Evolutionary conservation across 2,888 invertebrate genomes (phyloP), one percentile per base, ranked within the genome.

Genomic region (Emmelina monodactyla): DNA sequence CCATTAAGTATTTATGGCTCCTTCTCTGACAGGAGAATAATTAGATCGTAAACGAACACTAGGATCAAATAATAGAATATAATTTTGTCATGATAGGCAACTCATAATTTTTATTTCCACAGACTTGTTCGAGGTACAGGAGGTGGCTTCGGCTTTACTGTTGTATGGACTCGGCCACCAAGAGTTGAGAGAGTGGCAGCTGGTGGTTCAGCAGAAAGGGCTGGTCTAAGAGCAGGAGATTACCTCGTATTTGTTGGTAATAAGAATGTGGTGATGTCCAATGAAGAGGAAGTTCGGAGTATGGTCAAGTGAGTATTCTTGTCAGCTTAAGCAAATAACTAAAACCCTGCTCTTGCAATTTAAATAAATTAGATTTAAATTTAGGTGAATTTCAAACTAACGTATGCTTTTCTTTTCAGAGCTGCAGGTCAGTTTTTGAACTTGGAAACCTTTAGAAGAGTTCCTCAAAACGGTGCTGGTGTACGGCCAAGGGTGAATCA

Each of bases 131-230:
- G 88, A 2, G 83, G 82, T 1, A 63, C 75, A 6, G 78, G 71
- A 15, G 82, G 83, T n/a, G 89, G 90, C 14, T 91, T 88, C 50
- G 93, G 93, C 11, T 93, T 93, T 69, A 92, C 92, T 3, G 88
- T 93, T 34, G 92, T 92, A 1, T 93, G 93, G 93, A 93, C 92
- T 4, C 86, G 91, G 53, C 93, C 93, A 0, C 93, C 93, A 2
- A 83, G 92, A 14, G 89, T 94, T 29, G 93, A 93, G 58, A 82
- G 92, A 38, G 89, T 93, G 10, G 92, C 92, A 39, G 85, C 88
- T 0, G 89, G 89, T 2, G 82, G 91, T 10, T 88, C 92, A 3
- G 93, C 93, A 1, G 93, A 92, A 42, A 83, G 86, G n/a, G 88
- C 89, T 3, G 93, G 92, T 3, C 84, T 93, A 9, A 70, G 87